Percentiles rank a stretch among this genome's conserved stretches.
These are phyloP conservation scores for Anthopleura sola DNA, from an alignment of 64 coral and sea anemone genomes.

Conservation along the genomic window DNA sequence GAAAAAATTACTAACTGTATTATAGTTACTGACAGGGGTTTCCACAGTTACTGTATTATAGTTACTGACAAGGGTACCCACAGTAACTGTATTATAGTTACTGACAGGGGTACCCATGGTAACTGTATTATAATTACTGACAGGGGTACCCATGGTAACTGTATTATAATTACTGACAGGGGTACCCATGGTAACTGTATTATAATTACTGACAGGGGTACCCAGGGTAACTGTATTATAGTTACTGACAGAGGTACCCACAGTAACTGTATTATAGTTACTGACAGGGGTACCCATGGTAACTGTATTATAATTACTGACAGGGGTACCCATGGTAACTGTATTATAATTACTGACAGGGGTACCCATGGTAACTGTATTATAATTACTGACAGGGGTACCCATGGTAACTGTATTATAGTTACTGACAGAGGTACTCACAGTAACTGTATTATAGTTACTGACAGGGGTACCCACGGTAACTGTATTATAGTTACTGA, in stretches of 20 bases:
- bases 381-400: no score
- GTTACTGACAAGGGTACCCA: no score
- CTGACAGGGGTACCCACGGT: neutral
- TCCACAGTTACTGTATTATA: no score
- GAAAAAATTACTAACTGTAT: neutral
- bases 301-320: neutral
- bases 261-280: no score
- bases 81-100: neutral
- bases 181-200: neutral
- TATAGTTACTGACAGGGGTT: no score
- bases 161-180: no score
- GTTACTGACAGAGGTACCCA: no score
- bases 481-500: neutral
- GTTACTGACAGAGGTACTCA: neutral
- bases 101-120: neutral
- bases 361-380: no score
- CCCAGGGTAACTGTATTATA: neutral
- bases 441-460: neutral
- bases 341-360: no score
- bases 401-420: neutral
- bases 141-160: neutral
- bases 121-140: neutral
- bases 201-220: neutral
- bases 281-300: no score
- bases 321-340: no score